Evolutionary conservation across 2,113 vertebrate species (phyloP).

Genomic region (Aegithalos caudatus): DNA sequence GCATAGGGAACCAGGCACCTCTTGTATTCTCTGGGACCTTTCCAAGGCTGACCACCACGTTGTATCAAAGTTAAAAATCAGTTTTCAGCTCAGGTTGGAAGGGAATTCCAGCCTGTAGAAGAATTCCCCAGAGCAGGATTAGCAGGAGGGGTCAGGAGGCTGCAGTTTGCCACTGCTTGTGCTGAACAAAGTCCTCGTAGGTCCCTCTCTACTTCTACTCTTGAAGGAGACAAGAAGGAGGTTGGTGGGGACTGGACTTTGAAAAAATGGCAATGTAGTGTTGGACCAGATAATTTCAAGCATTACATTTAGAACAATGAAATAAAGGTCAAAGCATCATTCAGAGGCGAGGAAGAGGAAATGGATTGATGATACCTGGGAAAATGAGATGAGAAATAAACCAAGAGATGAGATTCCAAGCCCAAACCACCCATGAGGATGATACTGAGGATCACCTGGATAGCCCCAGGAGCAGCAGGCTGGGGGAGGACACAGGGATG

Average conservation of each 20-base stretch:
- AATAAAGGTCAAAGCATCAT: background rate
- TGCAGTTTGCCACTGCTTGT: background rate
- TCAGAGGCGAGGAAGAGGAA: background rate
- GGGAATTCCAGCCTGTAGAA: background rate
- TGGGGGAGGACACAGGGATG: too few relatives aligned
- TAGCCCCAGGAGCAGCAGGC: accelerated
- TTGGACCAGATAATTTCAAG: background rate
- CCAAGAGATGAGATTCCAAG: background rate
- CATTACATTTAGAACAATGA: background rate
- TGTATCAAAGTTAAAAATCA: background rate
- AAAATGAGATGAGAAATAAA: background rate
- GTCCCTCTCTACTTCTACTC: background rate
- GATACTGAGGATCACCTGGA: background rate
- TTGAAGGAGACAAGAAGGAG: background rate
- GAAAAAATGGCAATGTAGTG: accelerated
- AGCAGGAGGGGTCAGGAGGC: background rate
- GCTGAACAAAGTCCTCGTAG: accelerated
- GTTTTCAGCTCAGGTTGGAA: background rate
- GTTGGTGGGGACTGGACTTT: background rate
- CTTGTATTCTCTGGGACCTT: background rate
- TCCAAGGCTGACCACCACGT: background rate
- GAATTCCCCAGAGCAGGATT: background rate
- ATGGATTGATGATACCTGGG: background rate
- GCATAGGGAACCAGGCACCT: background rate
- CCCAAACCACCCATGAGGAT: background rate